Evolutionary conservation across 2,797 vertebrate species (phyloP).

Genomic region (Spheniscus humboldti): DNA sequence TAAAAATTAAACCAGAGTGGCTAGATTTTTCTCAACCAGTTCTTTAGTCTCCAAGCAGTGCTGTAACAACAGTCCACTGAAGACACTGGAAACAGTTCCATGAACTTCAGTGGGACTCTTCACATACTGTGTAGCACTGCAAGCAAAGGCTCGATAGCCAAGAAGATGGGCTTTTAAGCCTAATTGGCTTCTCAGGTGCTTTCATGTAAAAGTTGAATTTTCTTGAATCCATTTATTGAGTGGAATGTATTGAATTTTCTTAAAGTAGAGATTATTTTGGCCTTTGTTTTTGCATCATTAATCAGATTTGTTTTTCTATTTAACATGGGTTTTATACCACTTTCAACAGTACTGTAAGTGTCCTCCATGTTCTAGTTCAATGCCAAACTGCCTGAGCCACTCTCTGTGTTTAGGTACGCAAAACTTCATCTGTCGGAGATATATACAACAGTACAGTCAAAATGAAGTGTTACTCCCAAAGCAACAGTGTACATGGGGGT

Average conservation of each 20-base stretch:
- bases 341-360: not conserved
- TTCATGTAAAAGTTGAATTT: not conserved
- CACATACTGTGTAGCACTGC: too few relatives aligned
- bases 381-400: not conserved
- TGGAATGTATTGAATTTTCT: not conserved
- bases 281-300: not conserved
- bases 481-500: not conserved
- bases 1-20: not conserved
- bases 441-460: not conserved
- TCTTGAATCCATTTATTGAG: slow-evolving; percentile 9
- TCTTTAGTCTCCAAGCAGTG: not conserved
- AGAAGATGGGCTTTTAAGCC: not conserved
- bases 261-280: not conserved
- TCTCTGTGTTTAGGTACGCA: not conserved
- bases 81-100: not conserved
- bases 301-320: not conserved
- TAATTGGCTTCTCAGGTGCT: not conserved
- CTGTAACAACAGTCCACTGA: not conserved
- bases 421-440: not conserved
- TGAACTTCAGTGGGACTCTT: not conserved
- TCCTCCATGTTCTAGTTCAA: not conserved
- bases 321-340: not conserved
- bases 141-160: not conserved
- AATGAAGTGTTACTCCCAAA: not conserved
- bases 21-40: not conserved